Conservation (phyloP, 2,113 vertebrate genomes). For the Corvus cornix region DNA sequence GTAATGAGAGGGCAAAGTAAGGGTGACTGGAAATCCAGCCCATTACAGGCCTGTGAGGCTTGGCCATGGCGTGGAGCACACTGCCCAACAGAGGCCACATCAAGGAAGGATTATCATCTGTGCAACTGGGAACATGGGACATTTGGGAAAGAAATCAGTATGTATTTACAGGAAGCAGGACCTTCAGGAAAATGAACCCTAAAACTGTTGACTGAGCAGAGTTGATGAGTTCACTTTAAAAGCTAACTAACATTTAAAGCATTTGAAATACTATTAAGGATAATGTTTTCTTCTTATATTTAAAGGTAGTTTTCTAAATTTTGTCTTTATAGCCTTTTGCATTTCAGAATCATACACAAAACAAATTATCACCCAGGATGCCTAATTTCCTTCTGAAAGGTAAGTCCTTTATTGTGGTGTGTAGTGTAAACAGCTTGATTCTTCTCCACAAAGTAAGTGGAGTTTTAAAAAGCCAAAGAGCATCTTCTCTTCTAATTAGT, state of each 20-base stretch:
- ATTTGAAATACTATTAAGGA: background rate
- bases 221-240: background rate
- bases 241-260: background rate
- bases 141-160: background rate
- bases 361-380: background rate
- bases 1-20: background rate
- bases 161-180: background rate
- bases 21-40: background rate
- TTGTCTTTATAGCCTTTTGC: background rate
- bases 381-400: background rate
- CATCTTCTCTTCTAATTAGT: background rate
- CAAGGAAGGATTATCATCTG: background rate
- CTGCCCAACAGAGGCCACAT: background rate
- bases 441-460: background rate
- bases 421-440: background rate
- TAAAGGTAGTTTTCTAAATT: background rate
- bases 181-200: background rate
- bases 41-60: background rate
- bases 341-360: background rate
- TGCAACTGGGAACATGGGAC: fast-evolving
- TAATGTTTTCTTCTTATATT: background rate
- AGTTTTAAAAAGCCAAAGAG: background rate
- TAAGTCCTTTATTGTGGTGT: background rate
- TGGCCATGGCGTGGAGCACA: fast-evolving
- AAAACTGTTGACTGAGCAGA: background rate